Evolutionary conservation across 2,797 vertebrate species (phyloP), one percentile per base, ranked within the genome.

Genomic region (Denticeps clupeoides): DNA sequence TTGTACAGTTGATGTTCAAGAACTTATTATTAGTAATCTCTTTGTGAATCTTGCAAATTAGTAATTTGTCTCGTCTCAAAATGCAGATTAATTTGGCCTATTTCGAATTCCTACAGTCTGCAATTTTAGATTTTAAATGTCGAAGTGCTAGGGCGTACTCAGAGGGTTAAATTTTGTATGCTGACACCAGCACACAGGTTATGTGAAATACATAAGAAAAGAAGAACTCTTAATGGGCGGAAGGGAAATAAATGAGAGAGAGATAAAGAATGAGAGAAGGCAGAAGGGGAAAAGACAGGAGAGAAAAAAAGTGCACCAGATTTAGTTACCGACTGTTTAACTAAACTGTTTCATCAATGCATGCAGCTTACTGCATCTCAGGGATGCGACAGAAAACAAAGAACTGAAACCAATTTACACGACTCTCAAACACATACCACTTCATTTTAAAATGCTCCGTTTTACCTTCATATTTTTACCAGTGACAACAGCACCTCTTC

Each of bases 81-180:
- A 49, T 44, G 53, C 43, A 41, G 24, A 46, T 29, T 33, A 55
- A 53, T 24, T 45, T 61, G 50, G 45, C 49, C 44, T 55, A 52
- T 48, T 61, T 26, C 50, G 45, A 59, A 69, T 67, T 67, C 54
- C 50, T 37, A 37, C 37, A 45, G 32, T 60, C 58, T 65, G 47
- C 49, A 51, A 58, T 60, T 77, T 70, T 81, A 73, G 80, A 83
- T 85, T 50, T 75, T 80, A 68, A 86, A 85, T 79, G 85, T 80
- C 85, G 87, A 92, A 89, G 88, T 90, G 87, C 88, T 91, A 90
- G 74, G 75, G 75, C 87, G 89, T 91, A 93, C 90, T 93, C 89
- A 91, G 89, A 95, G 92, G 90, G 91, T 91, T 91, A 90, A 92
- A 91, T 84, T 81, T 84, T 77, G 82, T 79, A 84, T 83, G 88